Conservation (phyloP, 2,113 vertebrate genomes). For the Cyanistes caeruleus region DNA sequence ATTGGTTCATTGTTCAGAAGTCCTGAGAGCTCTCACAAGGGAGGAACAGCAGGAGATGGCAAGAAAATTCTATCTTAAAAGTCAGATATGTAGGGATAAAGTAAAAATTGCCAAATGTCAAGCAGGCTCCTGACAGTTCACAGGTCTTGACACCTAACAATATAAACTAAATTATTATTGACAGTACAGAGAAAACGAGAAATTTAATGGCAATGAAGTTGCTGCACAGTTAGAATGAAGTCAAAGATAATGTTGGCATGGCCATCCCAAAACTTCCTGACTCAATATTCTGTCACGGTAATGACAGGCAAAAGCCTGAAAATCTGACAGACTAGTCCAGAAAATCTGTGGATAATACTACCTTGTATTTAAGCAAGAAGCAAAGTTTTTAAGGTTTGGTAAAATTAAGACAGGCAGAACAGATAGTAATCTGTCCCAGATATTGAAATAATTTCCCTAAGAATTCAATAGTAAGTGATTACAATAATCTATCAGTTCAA, state of each 20-base stretch:
- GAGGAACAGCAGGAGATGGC: rapidly evolving
- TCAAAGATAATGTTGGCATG: not conserved
- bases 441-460: not conserved
- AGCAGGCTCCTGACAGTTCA: not conserved
- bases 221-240: not conserved
- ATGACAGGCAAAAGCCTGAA: not conserved
- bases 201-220: not conserved
- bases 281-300: not conserved
- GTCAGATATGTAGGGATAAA: not conserved
- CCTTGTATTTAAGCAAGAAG: not conserved
- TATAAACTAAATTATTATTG: not conserved
- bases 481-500: not conserved
- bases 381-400: not conserved
- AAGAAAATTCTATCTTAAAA: not conserved
- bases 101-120: not conserved
- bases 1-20: too few relatives aligned
- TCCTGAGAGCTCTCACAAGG: too few relatives aligned
- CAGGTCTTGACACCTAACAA: not conserved
- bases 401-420: not conserved
- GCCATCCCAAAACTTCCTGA: not conserved
- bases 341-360: not conserved
- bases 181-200: not conserved
- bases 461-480: not conserved
- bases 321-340: not conserved
- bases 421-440: not conserved